phyloP scores from a whole-genome alignment of 2,888 invertebrate genomes.

The Hermaeophaga mercurialis region DNA sequence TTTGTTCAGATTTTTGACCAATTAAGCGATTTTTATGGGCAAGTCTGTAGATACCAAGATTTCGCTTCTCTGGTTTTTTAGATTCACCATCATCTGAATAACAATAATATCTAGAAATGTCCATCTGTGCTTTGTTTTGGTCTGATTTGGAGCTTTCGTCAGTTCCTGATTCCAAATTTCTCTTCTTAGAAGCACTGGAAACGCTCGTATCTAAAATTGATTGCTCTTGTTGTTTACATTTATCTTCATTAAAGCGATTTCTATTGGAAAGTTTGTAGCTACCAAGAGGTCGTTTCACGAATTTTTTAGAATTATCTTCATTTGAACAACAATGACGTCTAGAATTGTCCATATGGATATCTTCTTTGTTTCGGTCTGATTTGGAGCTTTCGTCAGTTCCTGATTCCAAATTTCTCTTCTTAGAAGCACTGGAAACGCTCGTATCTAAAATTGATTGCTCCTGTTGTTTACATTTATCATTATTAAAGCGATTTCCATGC shows the following conservation, averaged over 20 bases:
- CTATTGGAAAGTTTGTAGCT: too few relatives aligned
- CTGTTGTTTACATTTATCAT: too few relatives aligned
- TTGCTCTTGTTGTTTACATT: too few relatives aligned
- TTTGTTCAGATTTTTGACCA: too few relatives aligned
- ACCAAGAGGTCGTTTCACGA: background rate
- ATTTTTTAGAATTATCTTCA: constrained; percentile 20
- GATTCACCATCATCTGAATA: constrained; percentile 19
- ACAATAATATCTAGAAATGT: background rate
- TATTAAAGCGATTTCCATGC: too few relatives aligned
- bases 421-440: background rate
- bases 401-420: constrained; percentile 5
- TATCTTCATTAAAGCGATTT: too few relatives aligned
- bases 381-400: background rate
- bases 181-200: background rate
- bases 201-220: background rate
- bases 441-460: background rate
- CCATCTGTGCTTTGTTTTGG: too few relatives aligned
- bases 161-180: constrained; percentile 1
- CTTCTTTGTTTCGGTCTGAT: too few relatives aligned
- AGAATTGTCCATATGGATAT: too few relatives aligned
- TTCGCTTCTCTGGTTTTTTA: background rate
- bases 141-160: background rate
- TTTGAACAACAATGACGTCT: background rate
- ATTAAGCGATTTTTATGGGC: too few relatives aligned
- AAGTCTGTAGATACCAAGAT: too few relatives aligned